Conservation (phyloP, 2,797 vertebrate species). For the Liparis tanakae region DNA sequence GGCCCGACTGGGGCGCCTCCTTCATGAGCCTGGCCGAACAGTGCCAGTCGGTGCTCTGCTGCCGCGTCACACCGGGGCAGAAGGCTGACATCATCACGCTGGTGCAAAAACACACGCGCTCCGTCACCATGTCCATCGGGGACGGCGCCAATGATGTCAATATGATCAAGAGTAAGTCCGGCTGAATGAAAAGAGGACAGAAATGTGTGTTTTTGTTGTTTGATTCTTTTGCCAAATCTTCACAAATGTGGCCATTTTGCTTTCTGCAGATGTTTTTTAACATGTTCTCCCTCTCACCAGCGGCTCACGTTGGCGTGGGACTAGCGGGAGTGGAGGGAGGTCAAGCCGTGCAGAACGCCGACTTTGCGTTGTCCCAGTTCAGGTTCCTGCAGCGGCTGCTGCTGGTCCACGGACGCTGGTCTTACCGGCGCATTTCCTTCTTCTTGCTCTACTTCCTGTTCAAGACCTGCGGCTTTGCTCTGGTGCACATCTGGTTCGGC, state of each 20-base stretch:
- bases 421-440: constrained; percentile 87
- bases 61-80: constrained; percentile 93
- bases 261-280: not conserved
- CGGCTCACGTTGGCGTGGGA: constrained; percentile 92
- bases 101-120: constrained; percentile 87
- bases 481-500: constrained; percentile 91
- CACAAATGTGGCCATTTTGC: not conserved
- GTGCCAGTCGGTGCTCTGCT: constrained; percentile 94
- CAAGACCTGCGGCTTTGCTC: constrained; percentile 89
- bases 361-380: constrained; percentile 92
- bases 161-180: constrained; percentile 96
- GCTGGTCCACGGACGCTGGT: constrained; percentile 94
- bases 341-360: constrained; percentile 92
- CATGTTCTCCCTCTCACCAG: constrained; percentile 65
- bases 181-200: not conserved
- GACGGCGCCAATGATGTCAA: constrained; percentile 96
- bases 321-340: constrained; percentile 89
- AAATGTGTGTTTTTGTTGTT: not conserved
- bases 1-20: constrained; percentile 72
- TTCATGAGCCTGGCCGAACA: constrained; percentile 87
- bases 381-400: constrained; percentile 88
- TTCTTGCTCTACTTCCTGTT: constrained; percentile 93
- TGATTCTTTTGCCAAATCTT: not conserved
- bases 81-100: constrained; percentile 89
- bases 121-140: constrained; percentile 90